Percentiles rank a stretch among this genome's conserved stretches.
These are phyloP conservation scores for Anarrhichthys ocellatus DNA, from an alignment of 2,113 vertebrate genomes.

Conservation along the genomic window DNA sequence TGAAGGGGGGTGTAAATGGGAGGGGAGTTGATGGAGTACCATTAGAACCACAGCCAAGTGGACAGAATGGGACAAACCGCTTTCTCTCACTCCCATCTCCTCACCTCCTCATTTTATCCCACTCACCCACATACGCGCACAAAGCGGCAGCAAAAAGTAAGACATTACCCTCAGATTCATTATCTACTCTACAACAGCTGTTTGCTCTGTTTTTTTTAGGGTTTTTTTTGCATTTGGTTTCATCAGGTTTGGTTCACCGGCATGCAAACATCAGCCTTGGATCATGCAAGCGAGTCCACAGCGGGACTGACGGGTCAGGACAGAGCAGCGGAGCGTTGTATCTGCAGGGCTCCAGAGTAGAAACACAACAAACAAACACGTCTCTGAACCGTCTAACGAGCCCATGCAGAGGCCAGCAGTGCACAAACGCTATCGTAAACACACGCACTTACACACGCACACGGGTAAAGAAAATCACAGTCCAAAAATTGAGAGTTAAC, in stretches of 20 bases:
- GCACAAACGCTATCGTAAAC: conserved; percentile 60
- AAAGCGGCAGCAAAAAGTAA: conserved; percentile 65
- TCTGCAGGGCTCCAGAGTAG: conserved; percentile 62
- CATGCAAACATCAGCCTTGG: conserved; percentile 78
- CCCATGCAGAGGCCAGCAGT: conserved; percentile 77
- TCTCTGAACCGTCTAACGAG: conserved; percentile 64
- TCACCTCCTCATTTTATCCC: conserved; percentile 40
- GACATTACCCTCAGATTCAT: conserved; percentile 55
- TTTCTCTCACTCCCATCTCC: conserved; percentile 47
- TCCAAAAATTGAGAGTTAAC: conserved; percentile 74
- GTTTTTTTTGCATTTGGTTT: conserved; percentile 73
- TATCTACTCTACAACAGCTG: conserved; percentile 55
- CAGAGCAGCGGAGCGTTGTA: conserved; percentile 61
- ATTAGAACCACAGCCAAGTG: conserved; percentile 51
- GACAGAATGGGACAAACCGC: conserved; percentile 42
- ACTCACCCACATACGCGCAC: conserved; percentile 33
- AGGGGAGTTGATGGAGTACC: conserved; percentile 40
- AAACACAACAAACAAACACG: conserved; percentile 67
- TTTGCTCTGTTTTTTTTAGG: conserved; percentile 12
- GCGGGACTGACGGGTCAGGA: conserved; percentile 61
- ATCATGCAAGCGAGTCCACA: conserved; percentile 75
- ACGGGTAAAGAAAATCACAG: conserved; percentile 65
- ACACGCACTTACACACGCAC: conserved; percentile 55
- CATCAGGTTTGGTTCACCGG: conserved; percentile 79
- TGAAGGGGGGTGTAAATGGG: conserved; percentile 66